Percentiles rank a stretch among this genome's conserved stretches.
phyloP scores from a whole-genome alignment of 2,113 vertebrate genomes.

The Synodontis membranacea region DNA sequence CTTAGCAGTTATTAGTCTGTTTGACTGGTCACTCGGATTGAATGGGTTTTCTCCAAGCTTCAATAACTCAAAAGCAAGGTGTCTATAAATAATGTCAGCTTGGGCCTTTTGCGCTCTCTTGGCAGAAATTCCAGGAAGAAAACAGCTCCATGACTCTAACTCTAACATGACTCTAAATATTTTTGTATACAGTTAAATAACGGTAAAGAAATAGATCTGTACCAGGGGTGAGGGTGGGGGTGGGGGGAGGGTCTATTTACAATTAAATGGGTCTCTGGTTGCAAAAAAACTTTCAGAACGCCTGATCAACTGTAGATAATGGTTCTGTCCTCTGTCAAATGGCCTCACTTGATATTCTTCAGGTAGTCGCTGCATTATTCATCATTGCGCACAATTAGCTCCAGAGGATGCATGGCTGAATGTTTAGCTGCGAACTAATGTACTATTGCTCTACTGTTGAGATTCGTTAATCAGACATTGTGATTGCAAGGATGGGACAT shows the following conservation, averaged over 20 bases:
- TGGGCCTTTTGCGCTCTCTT: neutral
- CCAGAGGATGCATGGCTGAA: constrained; percentile 26
- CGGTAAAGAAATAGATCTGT: neutral
- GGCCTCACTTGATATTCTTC: constrained; percentile 34
- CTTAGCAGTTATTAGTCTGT: neutral
- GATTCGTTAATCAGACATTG: constrained; percentile 23
- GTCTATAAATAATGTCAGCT: neutral
- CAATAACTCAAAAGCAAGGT: neutral
- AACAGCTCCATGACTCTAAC: neutral
- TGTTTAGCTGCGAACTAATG: constrained; percentile 22
- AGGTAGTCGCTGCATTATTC: constrained; percentile 31
- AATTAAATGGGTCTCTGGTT: neutral
- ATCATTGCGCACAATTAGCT: constrained; percentile 32
- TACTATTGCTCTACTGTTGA: constrained; percentile 15
- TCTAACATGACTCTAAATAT: neutral
- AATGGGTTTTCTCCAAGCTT: neutral
- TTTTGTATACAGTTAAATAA: neutral
- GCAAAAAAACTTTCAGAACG: neutral
- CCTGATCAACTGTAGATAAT: constrained; percentile 49
- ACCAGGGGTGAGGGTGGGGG: neutral
- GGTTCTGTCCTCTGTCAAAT: constrained; percentile 42
- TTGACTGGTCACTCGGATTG: neutral
- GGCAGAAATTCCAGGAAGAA: neutral
- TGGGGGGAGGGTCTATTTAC: neutral
- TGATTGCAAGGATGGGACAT: neutral